A percentile compares a stretch with the other conserved stretches of the same genome.
Evolutionary conservation across 1,140 invertebrate species (phyloP).

Genomic region (Pseudomyrmex gracilis): DNA sequence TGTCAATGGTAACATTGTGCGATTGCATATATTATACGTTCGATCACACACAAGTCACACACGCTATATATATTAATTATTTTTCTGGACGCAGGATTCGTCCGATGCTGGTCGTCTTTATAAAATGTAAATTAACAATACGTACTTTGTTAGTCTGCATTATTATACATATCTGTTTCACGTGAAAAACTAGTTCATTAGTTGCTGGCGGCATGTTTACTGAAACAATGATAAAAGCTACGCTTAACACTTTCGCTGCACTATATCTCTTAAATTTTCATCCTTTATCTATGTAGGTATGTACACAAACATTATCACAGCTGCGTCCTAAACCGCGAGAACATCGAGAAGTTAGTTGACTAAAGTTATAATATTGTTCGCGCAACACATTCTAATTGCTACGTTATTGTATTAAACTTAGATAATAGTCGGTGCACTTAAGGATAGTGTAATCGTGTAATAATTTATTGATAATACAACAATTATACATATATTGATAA

Average conservation of each 20-base stretch:
- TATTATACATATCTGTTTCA: background rate
- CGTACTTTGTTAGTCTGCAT: background rate
- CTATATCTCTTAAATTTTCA: background rate
- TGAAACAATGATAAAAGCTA: constrained; percentile 13
- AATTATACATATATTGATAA: too few species aligned
- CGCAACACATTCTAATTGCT: constrained; percentile 7
- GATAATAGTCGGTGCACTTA: too few species aligned
- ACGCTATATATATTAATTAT: background rate
- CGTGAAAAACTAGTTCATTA: background rate
- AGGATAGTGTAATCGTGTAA: too few species aligned
- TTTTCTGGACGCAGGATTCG: constrained; percentile 72
- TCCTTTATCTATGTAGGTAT: constrained; percentile 15
- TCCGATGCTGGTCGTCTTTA: constrained; percentile 76
- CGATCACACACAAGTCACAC: background rate
- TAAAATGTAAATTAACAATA: constrained; percentile 8
- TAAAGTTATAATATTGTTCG: constrained; percentile 17
- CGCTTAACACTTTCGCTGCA: background rate
- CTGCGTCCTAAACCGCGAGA: background rate
- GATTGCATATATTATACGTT: background rate
- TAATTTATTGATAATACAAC: too few species aligned
- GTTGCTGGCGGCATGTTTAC: background rate
- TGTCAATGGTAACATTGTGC: background rate
- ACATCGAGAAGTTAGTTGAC: constrained; percentile 22
- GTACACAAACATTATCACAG: background rate
- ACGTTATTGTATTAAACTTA: background rate